phyloP scores from a whole-genome alignment of 2,888 invertebrate genomes.

The Cistogaster globosa region DNA sequence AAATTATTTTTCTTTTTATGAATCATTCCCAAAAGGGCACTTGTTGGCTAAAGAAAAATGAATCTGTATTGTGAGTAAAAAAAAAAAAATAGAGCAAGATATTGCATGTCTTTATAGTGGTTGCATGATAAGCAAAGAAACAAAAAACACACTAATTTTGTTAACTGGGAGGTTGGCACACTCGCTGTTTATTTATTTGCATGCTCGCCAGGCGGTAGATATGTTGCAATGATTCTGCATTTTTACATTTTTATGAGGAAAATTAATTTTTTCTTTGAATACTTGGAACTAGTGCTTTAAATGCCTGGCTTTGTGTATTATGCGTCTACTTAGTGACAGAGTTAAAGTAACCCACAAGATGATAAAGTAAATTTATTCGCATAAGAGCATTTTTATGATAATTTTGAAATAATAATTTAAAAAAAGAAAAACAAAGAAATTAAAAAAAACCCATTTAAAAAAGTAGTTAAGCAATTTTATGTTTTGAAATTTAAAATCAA shows the following conservation, averaged over 20 bases:
- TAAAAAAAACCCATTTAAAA: slow-evolving; percentile 6
- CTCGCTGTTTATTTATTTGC: slow-evolving; percentile 1
- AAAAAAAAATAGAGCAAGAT: slow-evolving; percentile 60
- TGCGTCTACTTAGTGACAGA: slow-evolving; percentile 20
- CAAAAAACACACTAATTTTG: no score
- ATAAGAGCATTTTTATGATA: not conserved
- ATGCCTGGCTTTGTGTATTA: slow-evolving; percentile 27
- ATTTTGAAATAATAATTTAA: not conserved
- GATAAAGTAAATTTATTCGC: slow-evolving; percentile 15
- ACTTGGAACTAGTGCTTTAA: slow-evolving; percentile 59
- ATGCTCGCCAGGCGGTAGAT: slow-evolving; percentile 10
- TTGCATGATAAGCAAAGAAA: slow-evolving; percentile 28
- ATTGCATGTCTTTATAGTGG: slow-evolving; percentile 46
- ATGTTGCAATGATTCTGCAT: slow-evolving; percentile 39
- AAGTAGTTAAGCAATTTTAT: slow-evolving; percentile 39
- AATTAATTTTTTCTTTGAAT: slow-evolving; percentile 20
- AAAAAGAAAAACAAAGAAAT: not conserved
- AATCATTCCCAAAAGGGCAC: slow-evolving; percentile 55
- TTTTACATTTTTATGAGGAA: not conserved
- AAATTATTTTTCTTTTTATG: slow-evolving; percentile 53
- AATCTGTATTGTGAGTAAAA: slow-evolving; percentile 43
- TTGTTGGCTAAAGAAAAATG: slow-evolving; percentile 62
- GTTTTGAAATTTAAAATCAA: not conserved
- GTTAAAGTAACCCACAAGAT: slow-evolving; percentile 8
- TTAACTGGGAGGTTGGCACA: not conserved